A percentile compares a stretch with the other conserved stretches of the same genome.
phyloP scores from a whole-genome alignment of 2,888 invertebrate genomes.

The Apamea anceps region DNA sequence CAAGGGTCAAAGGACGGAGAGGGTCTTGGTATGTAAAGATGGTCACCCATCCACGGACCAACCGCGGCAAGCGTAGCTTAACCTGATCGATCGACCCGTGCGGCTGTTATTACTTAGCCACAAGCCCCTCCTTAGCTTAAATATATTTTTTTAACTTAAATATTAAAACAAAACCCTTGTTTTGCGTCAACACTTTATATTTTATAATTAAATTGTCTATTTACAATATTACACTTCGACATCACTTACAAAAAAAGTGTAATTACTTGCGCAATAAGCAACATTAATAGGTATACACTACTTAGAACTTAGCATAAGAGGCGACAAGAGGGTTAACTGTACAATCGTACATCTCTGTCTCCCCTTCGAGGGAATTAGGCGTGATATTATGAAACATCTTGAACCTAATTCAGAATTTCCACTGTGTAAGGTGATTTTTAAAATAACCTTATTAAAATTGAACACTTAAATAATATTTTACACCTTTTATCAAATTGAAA shows the following conservation, averaged over 20 bases:
- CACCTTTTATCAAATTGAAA: background rate
- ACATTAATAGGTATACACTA: slow-evolving; percentile 5
- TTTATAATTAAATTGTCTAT: slow-evolving; percentile 36
- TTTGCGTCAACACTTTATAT: slow-evolving; percentile 51
- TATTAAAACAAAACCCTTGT: slow-evolving; percentile 11
- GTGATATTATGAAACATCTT: slow-evolving; percentile 1
- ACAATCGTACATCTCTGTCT: background rate
- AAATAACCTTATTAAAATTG: background rate
- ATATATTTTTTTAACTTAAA: too few relatives aligned
- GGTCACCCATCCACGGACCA: too few relatives aligned
- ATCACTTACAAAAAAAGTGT: slow-evolving; percentile 17
- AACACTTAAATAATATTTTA: background rate
- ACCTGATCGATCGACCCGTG: too few relatives aligned
- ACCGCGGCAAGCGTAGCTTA: too few relatives aligned
- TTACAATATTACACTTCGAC: slow-evolving; percentile 32
- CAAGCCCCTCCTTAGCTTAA: too few relatives aligned
- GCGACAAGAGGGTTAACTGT: background rate
- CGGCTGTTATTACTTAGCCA: too few relatives aligned
- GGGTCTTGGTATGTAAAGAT: too few relatives aligned
- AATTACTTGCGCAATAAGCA: background rate
- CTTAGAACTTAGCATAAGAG: background rate
- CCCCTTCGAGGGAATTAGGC: background rate
- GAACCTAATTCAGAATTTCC: background rate
- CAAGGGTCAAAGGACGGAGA: background rate
- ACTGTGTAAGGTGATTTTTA: background rate